Evolutionary conservation across 35 echinoderm and acorn worm genomes (phyloP).

Genomic region (Ophiothrix spiculata): DNA sequence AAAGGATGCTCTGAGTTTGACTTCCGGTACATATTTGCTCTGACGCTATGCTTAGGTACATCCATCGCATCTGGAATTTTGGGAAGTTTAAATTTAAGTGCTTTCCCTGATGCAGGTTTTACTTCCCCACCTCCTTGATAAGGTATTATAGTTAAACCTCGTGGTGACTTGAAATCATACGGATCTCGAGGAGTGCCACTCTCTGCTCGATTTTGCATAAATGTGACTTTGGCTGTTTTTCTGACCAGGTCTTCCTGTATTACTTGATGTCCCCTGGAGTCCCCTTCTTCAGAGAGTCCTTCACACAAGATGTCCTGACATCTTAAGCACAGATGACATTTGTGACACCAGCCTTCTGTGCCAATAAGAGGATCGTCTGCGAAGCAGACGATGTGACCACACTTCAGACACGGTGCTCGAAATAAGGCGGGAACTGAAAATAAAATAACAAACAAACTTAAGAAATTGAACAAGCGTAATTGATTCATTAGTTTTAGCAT

Average conservation of each 20-base stretch:
- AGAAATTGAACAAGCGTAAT: too few relatives aligned
- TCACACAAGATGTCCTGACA: conserved; percentile 75
- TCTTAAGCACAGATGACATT: conserved; percentile 57
- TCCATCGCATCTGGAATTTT: background rate
- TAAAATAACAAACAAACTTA: conserved; percentile 9
- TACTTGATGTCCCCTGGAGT: background rate
- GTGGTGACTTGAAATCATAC: background rate
- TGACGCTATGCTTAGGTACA: background rate
- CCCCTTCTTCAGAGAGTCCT: conserved; percentile 7
- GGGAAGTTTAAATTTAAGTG: background rate
- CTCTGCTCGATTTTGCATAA: background rate
- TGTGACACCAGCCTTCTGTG: conserved; percentile 81
- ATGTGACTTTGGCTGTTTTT: background rate
- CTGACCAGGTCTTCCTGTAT: background rate
- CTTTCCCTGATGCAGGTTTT: background rate
- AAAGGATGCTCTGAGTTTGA: background rate
- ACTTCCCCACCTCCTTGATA: background rate
- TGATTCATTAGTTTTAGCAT: too few relatives aligned
- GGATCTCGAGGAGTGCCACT: background rate
- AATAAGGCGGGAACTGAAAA: conserved; percentile 68
- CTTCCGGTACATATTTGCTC: background rate
- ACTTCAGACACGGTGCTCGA: conserved; percentile 50
- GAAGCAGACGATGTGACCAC: conserved; percentile 59
- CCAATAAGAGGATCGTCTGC: conserved; percentile 81
- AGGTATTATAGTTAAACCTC: background rate